Percentiles rank a stretch among this genome's conserved stretches.
Conservation (phyloP, 2,113 vertebrate species). For the Pristiophorus japonicus region DNA sequence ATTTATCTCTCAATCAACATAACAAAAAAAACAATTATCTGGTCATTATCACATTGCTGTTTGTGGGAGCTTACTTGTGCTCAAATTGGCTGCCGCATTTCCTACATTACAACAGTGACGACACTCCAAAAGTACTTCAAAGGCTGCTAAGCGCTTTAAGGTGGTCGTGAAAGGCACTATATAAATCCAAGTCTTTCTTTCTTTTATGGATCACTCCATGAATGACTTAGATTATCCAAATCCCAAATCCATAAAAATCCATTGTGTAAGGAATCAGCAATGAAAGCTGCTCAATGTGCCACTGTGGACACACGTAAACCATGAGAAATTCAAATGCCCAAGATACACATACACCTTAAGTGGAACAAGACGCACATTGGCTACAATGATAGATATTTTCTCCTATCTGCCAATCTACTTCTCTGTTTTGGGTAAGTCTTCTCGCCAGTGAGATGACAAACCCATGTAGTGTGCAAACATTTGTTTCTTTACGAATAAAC, state of each 20-base stretch:
- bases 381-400: no score
- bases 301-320: neutral
- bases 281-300: constrained; percentile 1
- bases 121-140: no score
- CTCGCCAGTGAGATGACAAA: neutral
- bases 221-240: neutral
- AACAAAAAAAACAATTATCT: no score
- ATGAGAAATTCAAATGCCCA: neutral
- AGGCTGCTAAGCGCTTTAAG: no score
- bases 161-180: no score
- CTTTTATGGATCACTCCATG: neutral
- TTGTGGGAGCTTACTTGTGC: no score
- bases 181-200: no score
- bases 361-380: neutral
- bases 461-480: neutral
- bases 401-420: neutral
- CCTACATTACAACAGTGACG: no score
- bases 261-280: neutral
- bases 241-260: neutral
- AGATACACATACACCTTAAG: neutral
- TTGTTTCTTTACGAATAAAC: neutral
- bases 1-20: no score
- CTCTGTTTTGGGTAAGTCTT: neutral
- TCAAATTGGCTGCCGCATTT: no score
- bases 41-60: no score